A percentile compares a stretch with the other conserved stretches of the same genome.
Conservation (phyloP, 2,888 invertebrate species). For the Hirudinaria manillensis region DNA sequence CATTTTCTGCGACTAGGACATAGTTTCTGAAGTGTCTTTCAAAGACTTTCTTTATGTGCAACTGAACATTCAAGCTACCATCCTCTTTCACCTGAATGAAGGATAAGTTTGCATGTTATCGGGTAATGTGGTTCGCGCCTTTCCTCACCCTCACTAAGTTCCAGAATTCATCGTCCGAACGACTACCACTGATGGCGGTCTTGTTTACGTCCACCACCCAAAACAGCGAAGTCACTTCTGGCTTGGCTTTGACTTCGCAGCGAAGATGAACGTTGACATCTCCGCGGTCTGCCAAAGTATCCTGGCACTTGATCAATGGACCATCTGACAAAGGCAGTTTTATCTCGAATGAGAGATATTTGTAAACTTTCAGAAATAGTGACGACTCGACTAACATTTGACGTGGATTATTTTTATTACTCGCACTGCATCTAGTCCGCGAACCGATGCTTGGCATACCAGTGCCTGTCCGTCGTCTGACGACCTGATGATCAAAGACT, state of each 20-base stretch:
- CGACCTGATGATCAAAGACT: neutral
- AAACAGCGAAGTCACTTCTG: constrained; percentile 5
- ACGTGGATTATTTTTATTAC: neutral
- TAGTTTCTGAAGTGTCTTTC: constrained; percentile 18
- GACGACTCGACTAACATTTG: neutral
- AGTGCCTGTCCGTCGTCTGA: constrained; percentile 1
- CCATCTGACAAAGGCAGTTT: neutral
- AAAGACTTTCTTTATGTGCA: constrained; percentile 5
- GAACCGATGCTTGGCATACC: neutral
- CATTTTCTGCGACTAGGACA: constrained; percentile 12
- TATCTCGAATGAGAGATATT: no score
- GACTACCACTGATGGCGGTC: neutral
- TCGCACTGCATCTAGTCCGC: neutral
- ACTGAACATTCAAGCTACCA: constrained; percentile 6
- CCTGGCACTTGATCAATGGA: constrained; percentile 19
- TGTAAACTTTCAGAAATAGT: no score
- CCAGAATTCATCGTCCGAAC: constrained; percentile 3
- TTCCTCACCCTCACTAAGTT: constrained; percentile 10
- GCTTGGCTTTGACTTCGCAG: constrained; percentile 22
- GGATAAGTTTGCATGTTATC: neutral
- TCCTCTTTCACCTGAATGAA: constrained; percentile 4
- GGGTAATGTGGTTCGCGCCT: no score
- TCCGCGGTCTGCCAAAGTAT: neutral
- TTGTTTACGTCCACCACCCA: constrained; percentile 20
- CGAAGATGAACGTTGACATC: neutral